Evolutionary conservation across 2,888 invertebrate genomes (phyloP).

Genomic region (Papilio protenor): DNA sequence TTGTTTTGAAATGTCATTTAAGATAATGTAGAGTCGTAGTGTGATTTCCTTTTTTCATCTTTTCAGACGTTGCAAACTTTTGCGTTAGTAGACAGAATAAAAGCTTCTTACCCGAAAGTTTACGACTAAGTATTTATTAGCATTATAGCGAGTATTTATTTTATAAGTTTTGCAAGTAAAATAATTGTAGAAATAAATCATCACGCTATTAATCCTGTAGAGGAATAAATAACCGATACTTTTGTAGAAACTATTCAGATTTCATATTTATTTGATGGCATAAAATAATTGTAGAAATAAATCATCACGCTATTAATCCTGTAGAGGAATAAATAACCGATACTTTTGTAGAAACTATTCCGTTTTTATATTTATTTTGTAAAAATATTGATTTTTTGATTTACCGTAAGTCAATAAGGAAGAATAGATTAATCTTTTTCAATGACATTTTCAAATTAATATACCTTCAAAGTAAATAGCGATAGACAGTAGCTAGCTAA

Average conservation of each 20-base stretch:
- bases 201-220: too few species aligned
- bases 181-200: not conserved
- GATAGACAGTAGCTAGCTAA: not conserved
- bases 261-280: too few species aligned
- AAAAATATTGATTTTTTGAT: not conserved
- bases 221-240: too few species aligned
- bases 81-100: not conserved
- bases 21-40: not conserved
- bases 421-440: not conserved
- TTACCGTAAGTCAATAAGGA: not conserved
- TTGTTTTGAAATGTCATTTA: not conserved
- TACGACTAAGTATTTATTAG: slow-evolving; percentile 18
- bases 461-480: not conserved
- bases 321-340: too few species aligned
- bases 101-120: not conserved
- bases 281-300: not conserved
- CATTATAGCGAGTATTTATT: slow-evolving; percentile 1
- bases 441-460: not conserved
- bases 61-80: not conserved
- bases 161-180: not conserved
- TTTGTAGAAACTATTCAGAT: too few species aligned
- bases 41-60: not conserved
- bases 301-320: too few species aligned
- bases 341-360: too few species aligned
- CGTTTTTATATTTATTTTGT: too few species aligned